Base-by-base conservation (phyloP, 2,888 invertebrate genomes). In the Parnassius smintheus region DNA sequence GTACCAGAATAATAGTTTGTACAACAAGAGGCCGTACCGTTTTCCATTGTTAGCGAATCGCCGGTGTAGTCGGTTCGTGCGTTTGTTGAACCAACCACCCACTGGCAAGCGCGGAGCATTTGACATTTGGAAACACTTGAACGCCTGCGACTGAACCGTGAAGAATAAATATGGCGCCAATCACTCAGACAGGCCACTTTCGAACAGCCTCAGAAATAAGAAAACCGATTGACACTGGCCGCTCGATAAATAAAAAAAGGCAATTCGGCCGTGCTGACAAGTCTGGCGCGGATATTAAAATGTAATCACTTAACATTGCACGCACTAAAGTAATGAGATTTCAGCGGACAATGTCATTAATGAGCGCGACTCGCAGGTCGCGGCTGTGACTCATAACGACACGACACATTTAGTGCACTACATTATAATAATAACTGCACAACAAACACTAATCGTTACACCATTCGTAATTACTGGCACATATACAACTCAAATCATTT, bases 281-380 rank as follows among this genome's bases (percentile, higher is more conserved):
- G 62, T 72, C 73, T 73, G 74, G 75, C 76, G 77, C 72, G 70
- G 73, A 82, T 83, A 83, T 85, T 85, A 85, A 85, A 87, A 87
- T 83, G 83, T 89, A 88, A 87, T 88, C 88, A 88, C 85, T 88
- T 86, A 85, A 85, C 85, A 85, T 77, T 81, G 85, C 86, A 87
- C 88, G 86, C 88, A 87, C 85, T 78, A 81, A 79, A 86, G 84
- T 88, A 91, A 91, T 88, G 88, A 88, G 87, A 88, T 89, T 88
- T 88, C 80, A 86, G 83, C 77, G 78, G 82, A 85, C 88, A 82
- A 80, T 77, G 82, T 85, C 73, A 81, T 81, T 88, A 88, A 88
- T 82, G 86, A 86, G 82, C 77, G 76, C 80, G 82, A 84, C 86
- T 82, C 74, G 59, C 56, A 76, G 81, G 62, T 79, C 78, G 80